phyloP scores from a whole-genome alignment of 2,113 vertebrate species.

The Rissa tridactyla region DNA sequence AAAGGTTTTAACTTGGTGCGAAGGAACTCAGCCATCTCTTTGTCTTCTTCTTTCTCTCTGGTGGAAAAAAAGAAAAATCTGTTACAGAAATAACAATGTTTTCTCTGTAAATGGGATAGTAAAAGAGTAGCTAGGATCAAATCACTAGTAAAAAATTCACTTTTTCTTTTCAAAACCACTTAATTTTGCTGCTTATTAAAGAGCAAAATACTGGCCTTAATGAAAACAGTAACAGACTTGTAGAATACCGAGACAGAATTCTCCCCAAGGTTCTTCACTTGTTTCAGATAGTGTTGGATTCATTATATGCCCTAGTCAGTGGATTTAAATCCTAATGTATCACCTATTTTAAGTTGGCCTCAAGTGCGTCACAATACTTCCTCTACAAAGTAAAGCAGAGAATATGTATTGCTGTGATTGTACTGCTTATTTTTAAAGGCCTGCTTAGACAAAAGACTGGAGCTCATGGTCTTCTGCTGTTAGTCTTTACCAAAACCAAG shows the following conservation, averaged over 20 bases:
- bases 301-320: not conserved
- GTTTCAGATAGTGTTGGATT: not conserved
- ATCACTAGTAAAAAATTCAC: not conserved
- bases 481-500: not conserved
- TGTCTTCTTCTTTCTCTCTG: constrained; percentile 97
- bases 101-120: not conserved
- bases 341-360: not conserved
- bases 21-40: constrained; percentile 96
- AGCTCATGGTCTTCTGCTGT: not conserved
- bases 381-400: not conserved
- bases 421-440: not conserved
- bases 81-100: not conserved
- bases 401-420: not conserved
- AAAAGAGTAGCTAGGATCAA: not conserved
- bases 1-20: constrained; percentile 91
- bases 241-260: not conserved
- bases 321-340: not conserved
- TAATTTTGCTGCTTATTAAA: not conserved
- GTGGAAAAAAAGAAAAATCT: not conserved
- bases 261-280: not conserved
- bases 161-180: not conserved
- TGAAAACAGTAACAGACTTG: not conserved
- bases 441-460: not conserved
- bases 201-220: not conserved
- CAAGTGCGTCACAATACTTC: not conserved